Evolutionary conservation across 2,113 vertebrate genomes (phyloP), one percentile per base, ranked within the genome.

Genomic region (Uria lomvia): DNA sequence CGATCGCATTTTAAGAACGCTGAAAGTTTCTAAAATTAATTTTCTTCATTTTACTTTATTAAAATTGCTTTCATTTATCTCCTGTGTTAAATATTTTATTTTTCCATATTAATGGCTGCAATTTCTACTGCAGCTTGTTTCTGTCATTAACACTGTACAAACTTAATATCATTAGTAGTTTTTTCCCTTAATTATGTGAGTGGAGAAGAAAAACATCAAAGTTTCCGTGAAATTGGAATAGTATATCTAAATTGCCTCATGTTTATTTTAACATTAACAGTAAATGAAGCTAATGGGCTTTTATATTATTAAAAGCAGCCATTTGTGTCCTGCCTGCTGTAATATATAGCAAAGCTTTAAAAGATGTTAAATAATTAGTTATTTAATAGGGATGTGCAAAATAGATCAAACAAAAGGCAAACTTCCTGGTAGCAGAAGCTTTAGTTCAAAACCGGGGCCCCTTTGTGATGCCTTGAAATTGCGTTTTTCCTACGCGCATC

Each of bases 191-290:
- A 98, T 98, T 98, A 98, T 98, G 98, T 98, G 98, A 98, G 98
- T 98, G 96, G 98, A 97, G 97, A 98, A 98, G 98, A 98, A 98
- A 98, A 98, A 98, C 98, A 98, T 98, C 98, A 98, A 98, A 98
- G 98, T 98, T 98, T 98, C 98, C 98, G 95, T 98, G 98, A 98
- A 98, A 98, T 98, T 98, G 98, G 98, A 98, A 98, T 98, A 98
- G 98, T 98, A 98, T 98, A 98, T 98, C 98, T 98, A 98, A 98
- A 98, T 98, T 98, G 98, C 98, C 98, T 98, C 98, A 98, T 98
- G 98, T 98, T 98, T 98, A 98, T 98, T 98, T 98, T 98, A 98
- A 98, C 98, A 98, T 98, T 98, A 98, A 98, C 98, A 98, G 98
- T 98, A 98, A 98, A 98, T 98, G 98, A 98, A 98, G 98, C 98